Evolutionary conservation across 1,140 invertebrate species (phyloP), one percentile per base, ranked within the genome.

Genomic region (Holotrichia oblita): DNA sequence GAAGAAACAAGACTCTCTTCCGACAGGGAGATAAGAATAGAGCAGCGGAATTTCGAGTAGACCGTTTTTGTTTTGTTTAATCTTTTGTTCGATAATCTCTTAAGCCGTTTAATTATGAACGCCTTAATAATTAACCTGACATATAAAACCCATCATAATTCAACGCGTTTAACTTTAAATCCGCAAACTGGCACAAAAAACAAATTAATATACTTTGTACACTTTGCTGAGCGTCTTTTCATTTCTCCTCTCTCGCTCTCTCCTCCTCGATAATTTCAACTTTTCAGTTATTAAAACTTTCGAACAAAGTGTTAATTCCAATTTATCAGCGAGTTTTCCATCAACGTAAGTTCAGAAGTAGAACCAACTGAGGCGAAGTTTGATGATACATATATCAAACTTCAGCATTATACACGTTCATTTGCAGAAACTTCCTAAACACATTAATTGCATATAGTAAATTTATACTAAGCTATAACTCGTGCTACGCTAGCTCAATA

Each of bases 81-180:
- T 55, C 48, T 55, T 55, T 55, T 55, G 48, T 55, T 69, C 22
- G 61, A 69, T 69, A 69, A 69, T 69, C 20, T 69, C 61, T 10
- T 69, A 69, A 69, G 61, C 61, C 22, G 22, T 69, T 69, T 69
- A 69, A 69, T 69, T 69, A 69, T 69, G 27, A 69, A 27, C 61
- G 22, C 14, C 61, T 34, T 69, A 27, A 69, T 69, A 69, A 69
- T 69, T 69, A 69, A 69, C 61, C 61, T 69, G 22, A 69, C 61
- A 69, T 69, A 69, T 69, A 69, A 69, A 69, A 69, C 61, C 61
- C 61, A 69, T 69, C 61, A 69, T 69, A 69, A 69, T 69, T 69
- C 27, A 69, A 20, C 12, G 22, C 61, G 61, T 69, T 55, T 69
- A 69, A 69, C 61, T 69, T 69, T 69, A 69, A 69, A 69, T 69